Evolutionary conservation across 2,888 invertebrate species (phyloP), one percentile per base, ranked within the genome.

Genomic region (Eulithis prunata): DNA sequence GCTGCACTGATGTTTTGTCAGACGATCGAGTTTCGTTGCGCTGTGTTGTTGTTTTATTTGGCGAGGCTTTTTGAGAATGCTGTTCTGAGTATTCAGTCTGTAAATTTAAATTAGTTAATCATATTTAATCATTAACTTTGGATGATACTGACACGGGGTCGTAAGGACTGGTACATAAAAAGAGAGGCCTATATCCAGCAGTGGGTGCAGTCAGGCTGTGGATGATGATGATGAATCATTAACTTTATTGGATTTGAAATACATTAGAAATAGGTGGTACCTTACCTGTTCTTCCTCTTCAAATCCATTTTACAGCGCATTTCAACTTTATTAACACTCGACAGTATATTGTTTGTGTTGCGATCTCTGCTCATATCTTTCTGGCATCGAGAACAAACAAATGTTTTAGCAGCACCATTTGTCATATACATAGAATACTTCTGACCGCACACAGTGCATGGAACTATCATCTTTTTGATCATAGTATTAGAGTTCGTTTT

Each of bases 351-450:
- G 36, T 36, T 21, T 52, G 52, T 62, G 51, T 57, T 57, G 55
- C 41, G 56, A 28, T 43, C 32, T 32, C 38, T 60, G 53, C 14
- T 38, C 28, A 5, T 38, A 0, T 28, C 12, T 51, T 62, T 62
- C 13, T 57, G 62, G 11, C 62, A 62, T 36, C 62, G 56, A 57
- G 62, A 62, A 14, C 62, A 62, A 45, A 62, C 57, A 51, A 62
- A 62, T 12, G 32, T 57, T 43, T 51, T 52, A 1, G 5, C 43
- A 32, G 45, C 57, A 14, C 32, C 51, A 13, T 21, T 12, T 6
- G 62, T 14, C 45, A 57, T 52, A 7, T 28, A 32, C 62, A 62
- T 52, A 0, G 57, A 45, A 52, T 62, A 62, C 38, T 52, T 62
- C 13, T 62, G 62, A 12, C 62, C 52, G 7, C 62, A 62, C 6